These are phyloP conservation scores for Montifringilla adamsi DNA, from an alignment of 2,113 vertebrate genomes.

Conservation along the genomic window DNA sequence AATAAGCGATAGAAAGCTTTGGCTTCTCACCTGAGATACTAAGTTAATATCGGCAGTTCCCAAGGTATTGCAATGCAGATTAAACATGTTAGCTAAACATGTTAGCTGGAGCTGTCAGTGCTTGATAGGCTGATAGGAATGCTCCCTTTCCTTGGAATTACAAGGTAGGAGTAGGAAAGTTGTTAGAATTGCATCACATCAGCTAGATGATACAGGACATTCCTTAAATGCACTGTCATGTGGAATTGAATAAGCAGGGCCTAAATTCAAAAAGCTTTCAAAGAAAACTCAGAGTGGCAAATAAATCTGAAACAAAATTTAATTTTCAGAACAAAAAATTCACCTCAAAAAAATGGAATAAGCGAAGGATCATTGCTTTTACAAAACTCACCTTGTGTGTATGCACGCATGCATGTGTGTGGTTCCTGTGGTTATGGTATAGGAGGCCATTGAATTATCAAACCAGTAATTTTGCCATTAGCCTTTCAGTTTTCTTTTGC, in stretches of 20 bases:
- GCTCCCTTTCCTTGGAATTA: not conserved
- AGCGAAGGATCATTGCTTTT: not conserved
- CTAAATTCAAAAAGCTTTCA: not conserved
- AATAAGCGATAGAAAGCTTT: not conserved
- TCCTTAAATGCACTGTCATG: not conserved
- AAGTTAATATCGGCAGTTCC: not conserved
- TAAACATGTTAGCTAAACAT: not conserved
- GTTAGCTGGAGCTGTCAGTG: not conserved
- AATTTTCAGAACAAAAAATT: not conserved
- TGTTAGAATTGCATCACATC: not conserved
- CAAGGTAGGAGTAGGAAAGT: not conserved
- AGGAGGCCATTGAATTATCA: slow-evolving; percentile 65
- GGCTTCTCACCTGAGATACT: not conserved
- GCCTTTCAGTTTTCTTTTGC: slow-evolving; percentile 67
- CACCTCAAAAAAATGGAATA: not conserved
- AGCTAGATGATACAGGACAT: not conserved
- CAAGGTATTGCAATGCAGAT: not conserved
- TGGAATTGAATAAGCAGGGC: not conserved
- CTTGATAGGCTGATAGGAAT: not conserved
- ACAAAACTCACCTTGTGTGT: not conserved
- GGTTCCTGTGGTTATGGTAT: slow-evolving; percentile 22
- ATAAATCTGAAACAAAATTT: not conserved
- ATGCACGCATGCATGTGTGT: not conserved
- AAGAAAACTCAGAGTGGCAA: not conserved
- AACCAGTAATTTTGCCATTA: slow-evolving; percentile 68